phyloP scores from a whole-genome alignment of 1,140 invertebrate species.

The Drosophila busckii region DNA sequence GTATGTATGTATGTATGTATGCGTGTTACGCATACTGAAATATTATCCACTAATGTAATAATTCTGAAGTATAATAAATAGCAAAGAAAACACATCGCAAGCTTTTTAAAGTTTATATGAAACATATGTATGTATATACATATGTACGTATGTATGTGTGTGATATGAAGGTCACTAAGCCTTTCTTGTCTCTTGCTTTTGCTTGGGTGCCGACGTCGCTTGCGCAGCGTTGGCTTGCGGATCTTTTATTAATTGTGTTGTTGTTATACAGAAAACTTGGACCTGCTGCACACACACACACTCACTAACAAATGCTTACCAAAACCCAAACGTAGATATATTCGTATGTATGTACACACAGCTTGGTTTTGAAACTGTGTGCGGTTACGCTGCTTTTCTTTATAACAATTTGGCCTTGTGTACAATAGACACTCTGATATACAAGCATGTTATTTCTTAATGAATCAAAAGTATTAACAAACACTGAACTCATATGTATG shows the following conservation, averaged over 20 bases:
- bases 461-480: background rate
- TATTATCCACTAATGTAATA: no score
- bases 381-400: conserved; percentile 58
- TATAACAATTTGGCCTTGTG: conserved; percentile 63
- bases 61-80: no score
- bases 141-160: conserved; percentile 45
- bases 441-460: background rate
- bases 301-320: background rate
- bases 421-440: background rate
- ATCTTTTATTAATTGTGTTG: conserved; percentile 40
- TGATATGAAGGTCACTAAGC: conserved; percentile 74
- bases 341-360: conserved; percentile 1
- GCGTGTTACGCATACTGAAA: no score
- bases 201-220: conserved; percentile 34
- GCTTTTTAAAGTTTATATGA: no score
- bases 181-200: conserved; percentile 63
- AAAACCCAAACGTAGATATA: background rate
- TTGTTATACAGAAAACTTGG: conserved; percentile 51
- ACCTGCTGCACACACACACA: conserved; percentile 33
- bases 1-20: background rate
- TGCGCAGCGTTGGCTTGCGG: conserved; percentile 38
- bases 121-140: background rate
- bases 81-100: no score
- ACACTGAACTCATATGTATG: background rate
- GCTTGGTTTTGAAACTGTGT: conserved; percentile 33